Evolutionary conservation across 1,140 invertebrate genomes (phyloP).

Genomic region (Vanessa atalanta): DNA sequence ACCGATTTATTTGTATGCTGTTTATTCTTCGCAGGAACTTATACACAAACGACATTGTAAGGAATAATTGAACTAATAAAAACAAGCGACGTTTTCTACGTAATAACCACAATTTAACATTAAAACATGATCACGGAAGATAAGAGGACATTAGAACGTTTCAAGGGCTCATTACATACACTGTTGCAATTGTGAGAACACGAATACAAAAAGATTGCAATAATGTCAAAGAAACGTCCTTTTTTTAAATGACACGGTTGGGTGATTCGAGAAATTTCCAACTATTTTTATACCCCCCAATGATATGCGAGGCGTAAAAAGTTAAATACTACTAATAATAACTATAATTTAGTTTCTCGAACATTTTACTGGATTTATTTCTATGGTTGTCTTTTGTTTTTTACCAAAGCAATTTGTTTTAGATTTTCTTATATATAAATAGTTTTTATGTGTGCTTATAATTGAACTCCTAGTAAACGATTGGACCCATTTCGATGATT

Average conservation of each 20-base stretch:
- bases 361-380: neutral
- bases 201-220: slow-evolving; percentile 33
- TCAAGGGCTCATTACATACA: slow-evolving; percentile 32
- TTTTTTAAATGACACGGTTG: slow-evolving; percentile 46
- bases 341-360: neutral
- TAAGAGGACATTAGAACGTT: slow-evolving; percentile 20
- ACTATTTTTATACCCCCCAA: slow-evolving; percentile 52
- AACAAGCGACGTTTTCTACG: slow-evolving; percentile 5
- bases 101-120: slow-evolving; percentile 3
- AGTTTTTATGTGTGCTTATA: too few relatives aligned
- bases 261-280: slow-evolving; percentile 57
- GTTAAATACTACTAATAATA: neutral
- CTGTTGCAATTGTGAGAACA: slow-evolving; percentile 35
- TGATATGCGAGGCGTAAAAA: neutral
- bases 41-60: neutral
- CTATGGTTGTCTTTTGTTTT: too few relatives aligned
- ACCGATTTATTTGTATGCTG: too few relatives aligned
- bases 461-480: too few relatives aligned
- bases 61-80: neutral
- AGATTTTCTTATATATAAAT: too few relatives aligned
- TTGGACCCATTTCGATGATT: too few relatives aligned
- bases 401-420: too few relatives aligned
- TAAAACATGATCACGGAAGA: slow-evolving; percentile 1
- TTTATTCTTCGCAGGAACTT: neutral
- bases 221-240: slow-evolving; percentile 33